Percentiles rank a stretch among this genome's conserved stretches.
Conservation (phyloP, 2,888 invertebrate species). For the Drosophila prolongata region DNA sequence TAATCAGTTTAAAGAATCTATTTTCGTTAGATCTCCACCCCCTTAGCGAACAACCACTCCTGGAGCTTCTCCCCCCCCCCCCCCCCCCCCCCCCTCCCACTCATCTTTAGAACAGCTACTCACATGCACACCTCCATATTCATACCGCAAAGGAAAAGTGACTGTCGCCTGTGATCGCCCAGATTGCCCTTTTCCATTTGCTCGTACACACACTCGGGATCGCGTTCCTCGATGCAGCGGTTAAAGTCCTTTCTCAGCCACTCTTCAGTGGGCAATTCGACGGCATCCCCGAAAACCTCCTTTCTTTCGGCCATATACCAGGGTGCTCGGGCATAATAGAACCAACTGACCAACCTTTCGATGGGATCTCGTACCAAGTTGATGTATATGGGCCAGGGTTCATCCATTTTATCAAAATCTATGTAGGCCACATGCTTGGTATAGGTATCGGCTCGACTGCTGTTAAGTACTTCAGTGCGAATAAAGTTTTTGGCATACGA, state of each 20-base stretch:
- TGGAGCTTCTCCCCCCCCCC: neutral
- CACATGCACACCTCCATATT: conserved; percentile 87
- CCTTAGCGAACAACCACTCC: neutral
- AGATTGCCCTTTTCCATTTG: conserved; percentile 90
- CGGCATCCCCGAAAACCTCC: conserved; percentile 59
- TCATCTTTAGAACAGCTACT: conserved; percentile 85
- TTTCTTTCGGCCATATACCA: conserved; percentile 94
- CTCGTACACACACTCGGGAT: conserved; percentile 91
- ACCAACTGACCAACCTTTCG: conserved; percentile 95
- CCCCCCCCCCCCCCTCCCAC: neutral
- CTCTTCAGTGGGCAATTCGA: conserved; percentile 83
- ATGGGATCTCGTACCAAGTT: conserved; percentile 95
- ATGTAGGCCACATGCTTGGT: conserved; percentile 95
- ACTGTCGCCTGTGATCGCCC: conserved; percentile 93
- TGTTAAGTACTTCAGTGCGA: conserved; percentile 89
- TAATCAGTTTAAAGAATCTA: no score
- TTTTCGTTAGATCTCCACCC: no score
- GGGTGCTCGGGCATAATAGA: conserved; percentile 94
- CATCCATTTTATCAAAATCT: conserved; percentile 90
- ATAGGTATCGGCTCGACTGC: conserved; percentile 88
- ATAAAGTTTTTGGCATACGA: conserved; percentile 90
- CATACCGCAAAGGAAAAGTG: conserved; percentile 94
- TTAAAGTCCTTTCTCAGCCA: conserved; percentile 95
- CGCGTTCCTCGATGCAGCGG: conserved; percentile 91
- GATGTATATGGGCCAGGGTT: conserved; percentile 93